Base-by-base conservation (phyloP, 2,888 invertebrate species). In the Polydesmus complanatus region DNA sequence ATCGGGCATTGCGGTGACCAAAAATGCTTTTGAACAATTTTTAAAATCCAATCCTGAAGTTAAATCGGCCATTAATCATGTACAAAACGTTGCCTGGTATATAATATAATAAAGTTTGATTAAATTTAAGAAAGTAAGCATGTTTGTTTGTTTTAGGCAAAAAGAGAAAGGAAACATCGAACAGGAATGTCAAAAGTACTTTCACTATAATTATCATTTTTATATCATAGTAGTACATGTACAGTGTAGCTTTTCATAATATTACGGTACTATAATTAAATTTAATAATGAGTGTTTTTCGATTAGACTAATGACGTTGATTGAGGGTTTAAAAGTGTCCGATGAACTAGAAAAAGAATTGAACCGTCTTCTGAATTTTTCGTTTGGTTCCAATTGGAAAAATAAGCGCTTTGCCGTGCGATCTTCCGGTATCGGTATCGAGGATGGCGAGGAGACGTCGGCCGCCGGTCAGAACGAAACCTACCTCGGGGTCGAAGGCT, bases 381-480 rank as follows among this genome's bases (percentile, higher is more conserved):
- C 50, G 14, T 63, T 61, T 54, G 58, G 61, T 22, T 25, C 27
- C 18, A 18, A 61, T 26, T 54, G 27, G 18, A 25, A 49, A 53
- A 49, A 27, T 3, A 47, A 26, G 27, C 22, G 27, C 22, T 61
- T 61, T 55, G 62, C 62, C 21, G 60, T 62, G 5, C 51, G 62
- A 5, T 62, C 62, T 26, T 62, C 62, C 47, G 60, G 60, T 8
- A 61, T 61, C 37, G 62, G 62, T 27, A 37, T 84, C 2, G 91
- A 91, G 75, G 90, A 91, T 72, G 82, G 84, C 5, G 82, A 83
- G 62, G 86, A 86, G 57, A 74, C 86, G 14, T 89, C 88, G 0
- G 83, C 86, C 2, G 90, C 90, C 0, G 90, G 90, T 0, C 90
- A 91, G 75, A 86, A 90, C 74, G 83, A 84, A 62, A 88, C 88